phyloP scores from a whole-genome alignment of 1,140 invertebrate genomes.

The Bombyx mori region ASM3026992v2 NC_085117.1:15245501-15246000 shows the following conservation, averaged over 20 bases:
- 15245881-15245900: neutral
- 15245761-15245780: conserved; percentile 23
- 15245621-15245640: conserved; percentile 43
- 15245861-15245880: conserved; percentile 7
- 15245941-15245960: conserved; percentile 57
- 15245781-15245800: conserved; percentile 6
- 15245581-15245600: conserved; percentile 32
- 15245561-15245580: conserved; percentile 30
- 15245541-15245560: conserved; percentile 37
- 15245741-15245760: conserved; percentile 30
- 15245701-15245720: conserved; percentile 55
- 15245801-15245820: conserved; percentile 10
- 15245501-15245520: neutral
- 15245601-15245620: conserved; percentile 31
- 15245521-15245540: conserved; percentile 1
- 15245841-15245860: conserved; percentile 19
- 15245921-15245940: conserved; percentile 5
- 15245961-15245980: conserved; percentile 63
- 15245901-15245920: conserved; percentile 7
- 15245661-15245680: conserved; percentile 33
- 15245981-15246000: conserved; percentile 26
- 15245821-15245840: conserved; percentile 24
- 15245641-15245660: conserved; percentile 28
- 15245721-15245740: conserved; percentile 55
- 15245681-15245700: conserved; percentile 46